These are phyloP conservation scores for Halyomorpha halys DNA, from an alignment of 1,140 invertebrate genomes.

Conservation along the genomic window DNA sequence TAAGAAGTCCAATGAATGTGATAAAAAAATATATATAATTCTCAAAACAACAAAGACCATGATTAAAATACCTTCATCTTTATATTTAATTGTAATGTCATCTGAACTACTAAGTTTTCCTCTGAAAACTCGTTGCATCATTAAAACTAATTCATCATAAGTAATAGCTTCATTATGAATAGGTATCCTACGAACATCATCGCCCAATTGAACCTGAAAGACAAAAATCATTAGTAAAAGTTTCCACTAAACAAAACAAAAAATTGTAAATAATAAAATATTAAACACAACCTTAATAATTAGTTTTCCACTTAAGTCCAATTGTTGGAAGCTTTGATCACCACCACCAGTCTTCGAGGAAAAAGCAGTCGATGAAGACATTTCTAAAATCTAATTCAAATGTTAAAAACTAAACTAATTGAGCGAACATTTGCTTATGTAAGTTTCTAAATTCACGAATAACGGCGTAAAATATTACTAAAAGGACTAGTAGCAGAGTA, in stretches of 20 bases:
- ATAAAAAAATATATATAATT: background rate
- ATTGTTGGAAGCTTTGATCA: constrained; percentile 32
- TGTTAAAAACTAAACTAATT: constrained; percentile 22
- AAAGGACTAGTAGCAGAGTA: constrained; percentile 21
- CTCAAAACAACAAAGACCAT: background rate
- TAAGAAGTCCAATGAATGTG: background rate
- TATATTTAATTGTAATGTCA: constrained; percentile 64
- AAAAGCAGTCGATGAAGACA: constrained; percentile 21
- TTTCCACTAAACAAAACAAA: background rate
- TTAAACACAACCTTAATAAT: constrained; percentile 32
- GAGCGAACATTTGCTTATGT: constrained; percentile 22
- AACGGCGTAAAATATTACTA: constrained; percentile 4
- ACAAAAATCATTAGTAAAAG: background rate
- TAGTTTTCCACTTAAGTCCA: constrained; percentile 33
- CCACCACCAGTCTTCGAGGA: constrained; percentile 21
- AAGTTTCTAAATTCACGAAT: background rate
- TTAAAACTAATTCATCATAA: constrained; percentile 63
- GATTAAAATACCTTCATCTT: constrained; percentile 51
- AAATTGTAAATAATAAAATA: background rate
- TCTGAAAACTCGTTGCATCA: constrained; percentile 66
- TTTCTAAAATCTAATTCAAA: constrained; percentile 19
- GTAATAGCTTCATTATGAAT: constrained; percentile 70
- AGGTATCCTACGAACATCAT: constrained; percentile 60
- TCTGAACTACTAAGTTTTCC: constrained; percentile 53
- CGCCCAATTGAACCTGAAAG: constrained; percentile 51